phyloP scores from a whole-genome alignment of 2,113 vertebrate genomes.

The Oryctolagus cuniculus region mOryCun1.1 NC_091435.1:89662001-89662500 shows the following conservation, averaged over 20 bases:
- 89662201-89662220: background rate
- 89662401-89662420: background rate
- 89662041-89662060: background rate
- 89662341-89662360: background rate
- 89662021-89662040: background rate
- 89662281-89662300: background rate
- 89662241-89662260: background rate
- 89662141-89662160: background rate
- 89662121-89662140: background rate
- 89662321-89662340: background rate
- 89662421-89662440: background rate
- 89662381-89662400: background rate
- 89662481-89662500: background rate
- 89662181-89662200: background rate
- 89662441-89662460: background rate
- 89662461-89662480: background rate
- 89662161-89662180: background rate
- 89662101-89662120: background rate
- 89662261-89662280: background rate
- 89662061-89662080: background rate
- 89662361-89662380: background rate
- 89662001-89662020: background rate
- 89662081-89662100: background rate
- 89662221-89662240: background rate
- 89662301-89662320: constrained; percentile 10